Evolutionary conservation across 2,797 vertebrate species (phyloP), one percentile per base, ranked within the genome.

Genomic region (Chromobotia macracanthus): DNA sequence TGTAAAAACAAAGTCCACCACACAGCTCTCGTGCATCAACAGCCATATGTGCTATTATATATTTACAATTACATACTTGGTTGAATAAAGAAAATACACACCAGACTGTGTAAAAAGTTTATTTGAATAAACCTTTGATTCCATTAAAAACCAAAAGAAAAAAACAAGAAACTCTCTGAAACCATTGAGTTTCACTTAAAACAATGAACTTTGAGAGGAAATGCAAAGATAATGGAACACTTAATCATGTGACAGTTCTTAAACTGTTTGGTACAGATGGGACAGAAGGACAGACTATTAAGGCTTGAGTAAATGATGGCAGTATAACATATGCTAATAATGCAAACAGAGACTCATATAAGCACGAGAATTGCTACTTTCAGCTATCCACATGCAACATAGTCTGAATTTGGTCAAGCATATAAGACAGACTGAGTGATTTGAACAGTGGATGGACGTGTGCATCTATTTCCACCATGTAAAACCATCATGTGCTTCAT

Each of bases 281-380:
- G 73, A 79, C 74, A 72, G 91, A 92, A 93, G 89, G 91, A 92
- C 90, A 89, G 89, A 87, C 91, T 90, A 90, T 92, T 93, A 92
- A 90, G 87, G 84, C 89, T 89, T 78, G 90, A 90, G 89, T 92
- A 90, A 93, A 90, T 89, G 90, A 91, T 90, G 90, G 91, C 90
- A 89, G 87, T 87, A 84, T 83, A 91, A 90, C 90, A 92, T 90
- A 92, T 92, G 91, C 92, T 92, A 92, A 91, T 92, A 90, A 86
- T 71, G 81, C 51, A 56, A 77, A 28, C 69, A 75, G 79, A 63
- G 66, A 66, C 51, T 3, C 41, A 25, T 72, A 73, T 41, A 56
- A 70, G 15, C 63, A 75, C 41, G 58, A 69, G 58, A 65, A 38
- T 44, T 44, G 48, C 23, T 21, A 55, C 63, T 72, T 80, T 80